Evolutionary conservation across 2,888 invertebrate genomes (phyloP), one percentile per base, ranked within the genome.

Genomic region (Panorpa germanica): DNA sequence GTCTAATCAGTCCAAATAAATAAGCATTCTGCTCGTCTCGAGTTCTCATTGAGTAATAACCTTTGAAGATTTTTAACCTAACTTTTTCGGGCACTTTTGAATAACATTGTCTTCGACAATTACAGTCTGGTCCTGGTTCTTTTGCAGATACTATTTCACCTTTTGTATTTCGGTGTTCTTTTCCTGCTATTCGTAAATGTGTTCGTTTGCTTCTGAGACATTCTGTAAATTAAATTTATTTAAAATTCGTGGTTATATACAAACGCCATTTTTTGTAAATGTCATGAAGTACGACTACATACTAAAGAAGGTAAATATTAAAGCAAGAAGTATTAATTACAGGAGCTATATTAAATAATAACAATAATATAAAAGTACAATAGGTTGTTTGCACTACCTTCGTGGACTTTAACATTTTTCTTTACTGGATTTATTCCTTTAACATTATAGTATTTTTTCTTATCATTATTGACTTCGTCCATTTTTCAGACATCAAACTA

Each of bases 161-260:
- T 48, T 62, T 63, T 43, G 62, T 60, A 44, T 62, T 63, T 45
- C 62, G 55, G 40, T 64, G 63, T 40, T 61, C 57, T 40, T 61
- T 44, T 13, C 64, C 63, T 26, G 63, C 63, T 39, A 63, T 60
- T 40, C 63, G 52, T 30, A 62, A 44, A 7, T 62, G 53, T 44
- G 63, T 64, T 41, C 63, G 61, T 45, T 62, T 63, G 47, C 62
- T 62, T 48, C 63, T 61, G 52, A 62, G 62, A 63, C 63, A 64
- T 59, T 63, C 62, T 59, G 49, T n/a, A n/a, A n/a, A n/a, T n/a
- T n/a, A n/a, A n/a, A n/a, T n/a, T n/a, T n/a, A n/a, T n/a, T n/a
- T n/a, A n/a, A n/a, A n/a, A n/a, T n/a, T n/a, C n/a, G n/a, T n/a
- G n/a, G n/a, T n/a, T n/a, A n/a, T n/a, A n/a, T n/a, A n/a, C n/a